Evolutionary conservation across 2,113 vertebrate species (phyloP).

Genomic region (Carollia perspicillata): DNA sequence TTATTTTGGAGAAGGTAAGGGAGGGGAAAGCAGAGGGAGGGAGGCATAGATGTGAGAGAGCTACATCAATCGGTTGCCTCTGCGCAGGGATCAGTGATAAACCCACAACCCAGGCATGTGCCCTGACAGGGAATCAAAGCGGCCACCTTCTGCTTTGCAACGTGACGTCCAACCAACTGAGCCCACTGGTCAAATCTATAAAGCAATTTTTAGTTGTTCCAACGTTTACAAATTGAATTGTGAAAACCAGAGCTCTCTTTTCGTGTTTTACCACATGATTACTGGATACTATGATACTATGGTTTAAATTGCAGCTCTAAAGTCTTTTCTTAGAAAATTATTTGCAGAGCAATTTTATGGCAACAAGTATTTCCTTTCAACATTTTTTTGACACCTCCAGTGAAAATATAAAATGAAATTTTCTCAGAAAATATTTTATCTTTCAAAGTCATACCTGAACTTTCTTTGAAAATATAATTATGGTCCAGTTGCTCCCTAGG

Average conservation of each 20-base stretch:
- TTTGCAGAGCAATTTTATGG: neutral
- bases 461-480: slow-evolving; percentile 46
- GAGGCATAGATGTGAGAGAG: too few species aligned
- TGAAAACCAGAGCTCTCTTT: neutral
- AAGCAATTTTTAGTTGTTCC: neutral
- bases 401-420: slow-evolving; percentile 53
- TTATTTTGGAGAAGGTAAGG: too few species aligned
- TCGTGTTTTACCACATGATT: neutral
- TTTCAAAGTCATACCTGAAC: neutral
- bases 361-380: neutral
- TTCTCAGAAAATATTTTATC: slow-evolving; percentile 40
- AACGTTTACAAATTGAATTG: neutral
- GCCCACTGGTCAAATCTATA: neutral
- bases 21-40: too few species aligned
- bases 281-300: neutral
- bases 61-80: too few species aligned
- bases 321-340: neutral
- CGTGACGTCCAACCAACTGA: too few species aligned
- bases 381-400: neutral
- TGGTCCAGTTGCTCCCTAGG: neutral
- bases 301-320: neutral
- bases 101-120: too few species aligned
- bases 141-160: too few species aligned
- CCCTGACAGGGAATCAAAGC: too few species aligned
- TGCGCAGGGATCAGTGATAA: too few species aligned